Evolutionary conservation across 2,113 vertebrate species (phyloP), one percentile per base, ranked within the genome.

Genomic region (Cyrtonyx montezumae): DNA sequence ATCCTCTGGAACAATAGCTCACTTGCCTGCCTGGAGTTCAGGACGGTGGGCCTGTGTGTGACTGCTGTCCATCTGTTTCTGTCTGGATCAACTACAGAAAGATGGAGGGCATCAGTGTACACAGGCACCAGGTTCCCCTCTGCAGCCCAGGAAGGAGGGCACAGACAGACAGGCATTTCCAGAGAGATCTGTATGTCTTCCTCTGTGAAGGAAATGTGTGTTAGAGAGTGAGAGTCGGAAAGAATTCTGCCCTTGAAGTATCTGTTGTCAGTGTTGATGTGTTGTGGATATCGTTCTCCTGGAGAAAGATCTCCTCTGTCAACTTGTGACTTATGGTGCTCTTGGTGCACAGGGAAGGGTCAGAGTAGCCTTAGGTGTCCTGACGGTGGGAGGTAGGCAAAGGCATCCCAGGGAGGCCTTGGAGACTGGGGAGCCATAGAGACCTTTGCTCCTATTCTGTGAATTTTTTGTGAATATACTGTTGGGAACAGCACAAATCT

Each of bases 401-500:
- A 88, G 30, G 13, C 28, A 84, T 55, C 36, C 9, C 36, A 36
- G 32, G 34, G 45, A 79, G 42, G 51, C 67, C 66, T 85, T 84
- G 84, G 76, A 88, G 85, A 75, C 67, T 20, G 43, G n/a, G 49
- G 71, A 88, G 8, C 46, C 43, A 8, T 58, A 42, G 42, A 68
- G 58, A 92, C 78, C 66, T 89, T 94, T 94, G 48, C 62, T 84
- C 68, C n/a, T 74, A 32, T 85, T 82, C n/a, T 21, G 0, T 2
- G 15, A 77, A 46, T 83, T 93, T 78, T 91, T 87, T 83, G 68
- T 90, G 79, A 71, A 51, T 80, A 78, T 78, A 40, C 34, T 83
- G n/a, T 42, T 5, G 53, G 77, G 76, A 88, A 70, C 59, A 90
- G 71, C 87, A 84, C 62, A 37, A 37, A 65, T 87, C 71, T 67